These are phyloP conservation scores for Eunapius fragilis DNA, from an alignment of 37 sponge, comb jelly and placozoan genomes.

Conservation along the genomic window DNA sequence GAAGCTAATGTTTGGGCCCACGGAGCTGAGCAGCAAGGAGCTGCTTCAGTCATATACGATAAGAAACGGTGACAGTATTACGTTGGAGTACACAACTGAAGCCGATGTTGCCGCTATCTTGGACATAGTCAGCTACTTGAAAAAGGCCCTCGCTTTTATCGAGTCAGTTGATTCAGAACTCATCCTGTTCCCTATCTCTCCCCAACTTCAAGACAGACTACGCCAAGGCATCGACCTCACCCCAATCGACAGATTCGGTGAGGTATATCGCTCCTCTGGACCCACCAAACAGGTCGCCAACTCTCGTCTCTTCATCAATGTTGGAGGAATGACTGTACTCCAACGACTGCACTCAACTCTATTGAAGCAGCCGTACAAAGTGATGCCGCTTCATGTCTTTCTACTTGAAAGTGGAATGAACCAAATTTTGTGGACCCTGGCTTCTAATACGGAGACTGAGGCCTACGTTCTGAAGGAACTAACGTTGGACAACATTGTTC, in stretches of 20 bases:
- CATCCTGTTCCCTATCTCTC: background rate
- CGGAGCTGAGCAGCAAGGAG: background rate
- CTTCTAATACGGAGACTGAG: no score
- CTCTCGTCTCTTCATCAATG: slow-evolving; percentile 18
- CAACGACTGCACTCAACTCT: slow-evolving; percentile 1
- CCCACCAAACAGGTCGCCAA: background rate
- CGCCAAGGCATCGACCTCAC: background rate
- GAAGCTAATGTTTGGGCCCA: background rate
- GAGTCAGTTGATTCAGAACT: background rate
- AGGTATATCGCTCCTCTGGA: background rate
- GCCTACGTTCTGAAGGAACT: no score
- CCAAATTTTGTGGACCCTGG: no score
- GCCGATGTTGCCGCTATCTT: slow-evolving; percentile 3
- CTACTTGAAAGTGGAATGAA: background rate
- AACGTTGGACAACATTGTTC: no score
- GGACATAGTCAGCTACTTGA: background rate
- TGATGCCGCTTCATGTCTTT: slow-evolving; percentile 3
- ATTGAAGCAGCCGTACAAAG: slow-evolving; percentile 6
- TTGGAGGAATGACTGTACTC: slow-evolving; percentile 4
- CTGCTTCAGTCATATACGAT: background rate
- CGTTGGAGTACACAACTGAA: slow-evolving; percentile 10
- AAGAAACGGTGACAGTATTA: slow-evolving; percentile 12
- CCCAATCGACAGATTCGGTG: background rate
- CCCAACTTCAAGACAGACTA: background rate
- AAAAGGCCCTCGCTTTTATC: background rate